Evolutionary conservation across 2,888 invertebrate species (phyloP), one percentile per base, ranked within the genome.

Genomic region (Alloplasta piceator): DNA sequence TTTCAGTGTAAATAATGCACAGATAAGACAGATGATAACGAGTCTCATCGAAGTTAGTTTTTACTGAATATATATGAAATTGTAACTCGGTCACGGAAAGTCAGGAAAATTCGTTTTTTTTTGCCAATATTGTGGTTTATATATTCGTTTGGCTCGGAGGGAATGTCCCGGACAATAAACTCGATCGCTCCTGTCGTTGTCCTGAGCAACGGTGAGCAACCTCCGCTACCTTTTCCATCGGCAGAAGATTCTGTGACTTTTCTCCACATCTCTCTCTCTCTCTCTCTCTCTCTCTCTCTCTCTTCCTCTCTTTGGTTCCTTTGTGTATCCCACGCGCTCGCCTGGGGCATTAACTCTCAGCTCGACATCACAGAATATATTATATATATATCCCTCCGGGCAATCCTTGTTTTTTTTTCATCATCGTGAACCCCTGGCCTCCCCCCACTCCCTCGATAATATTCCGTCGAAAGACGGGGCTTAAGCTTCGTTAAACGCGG

Each of bases 211-310:
- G 73, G 76, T 71, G 71, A 71, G 60, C 71, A 71, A 71, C 71
- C 71, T 71, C 71, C 39, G 39, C 39, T 12, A 55, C 55, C 68
- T 55, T 68, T 43, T 55, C 55, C 68, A 68, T 68, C 68, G 67
- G 1, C 26, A 77, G 64, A 60, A 77, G 73, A 78, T 75, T 56
- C 64, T 72, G 48, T 58, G 70, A 52, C 78, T 60, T 85, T 83
- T 84, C 81, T 12, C 61, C 4, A n/a, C n/a, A n/a, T 7, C 39
- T 5, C 52, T n/a, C 75, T 7, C 79, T 36, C 63, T 68, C 75
- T 52, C 46, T 26, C 52, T 14, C 4, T 7, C 39, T 5, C 52
- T 67, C 63, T 50, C 5, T 7, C 5, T n/a, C 46, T 66, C 55
- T 48, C 50, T 41, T 64, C 39, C 52, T 50, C 63, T 36, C 14